These are phyloP conservation scores for Polyodon spathula DNA, from an alignment of 2,113 vertebrate species.

Conservation along the genomic window DNA sequence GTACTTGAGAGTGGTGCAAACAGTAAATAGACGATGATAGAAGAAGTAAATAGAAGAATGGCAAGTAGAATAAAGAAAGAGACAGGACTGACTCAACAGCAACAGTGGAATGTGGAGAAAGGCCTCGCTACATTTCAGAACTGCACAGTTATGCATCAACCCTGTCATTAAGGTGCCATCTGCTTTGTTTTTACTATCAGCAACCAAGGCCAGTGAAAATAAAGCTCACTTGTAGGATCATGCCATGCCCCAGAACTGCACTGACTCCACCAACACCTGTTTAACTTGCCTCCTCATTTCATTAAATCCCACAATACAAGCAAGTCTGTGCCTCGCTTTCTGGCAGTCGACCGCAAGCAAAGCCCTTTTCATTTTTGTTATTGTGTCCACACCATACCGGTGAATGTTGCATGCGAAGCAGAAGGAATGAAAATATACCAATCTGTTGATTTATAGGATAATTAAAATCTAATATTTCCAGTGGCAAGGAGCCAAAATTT, in stretches of 20 bases:
- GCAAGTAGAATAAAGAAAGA: no score
- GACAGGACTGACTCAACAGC: background rate
- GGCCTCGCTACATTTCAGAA: background rate
- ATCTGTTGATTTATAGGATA: conserved; percentile 55
- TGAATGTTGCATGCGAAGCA: conserved; percentile 26
- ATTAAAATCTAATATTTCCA: conserved; percentile 44
- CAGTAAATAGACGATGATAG: no score
- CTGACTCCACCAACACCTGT: background rate
- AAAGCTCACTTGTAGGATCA: background rate
- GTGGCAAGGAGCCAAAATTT: conserved; percentile 42
- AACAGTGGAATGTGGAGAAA: background rate
- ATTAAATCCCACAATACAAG: background rate
- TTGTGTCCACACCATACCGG: conserved; percentile 29
- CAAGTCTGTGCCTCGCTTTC: conserved; percentile 7
- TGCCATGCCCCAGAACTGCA: background rate
- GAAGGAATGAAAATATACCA: conserved; percentile 35
- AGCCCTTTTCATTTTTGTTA: conserved; percentile 43
- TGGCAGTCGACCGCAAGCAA: conserved; percentile 25
- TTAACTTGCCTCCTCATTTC: background rate
- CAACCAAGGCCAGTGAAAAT: no score
- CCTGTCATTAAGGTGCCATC: background rate
- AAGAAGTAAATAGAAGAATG: no score
- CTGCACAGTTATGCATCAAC: background rate
- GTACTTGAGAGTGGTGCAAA: no score
- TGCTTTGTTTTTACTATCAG: background rate